Evolutionary conservation across 2,113 vertebrate species (phyloP).

Genomic region (Protobothrops flavoviridis): DNA sequence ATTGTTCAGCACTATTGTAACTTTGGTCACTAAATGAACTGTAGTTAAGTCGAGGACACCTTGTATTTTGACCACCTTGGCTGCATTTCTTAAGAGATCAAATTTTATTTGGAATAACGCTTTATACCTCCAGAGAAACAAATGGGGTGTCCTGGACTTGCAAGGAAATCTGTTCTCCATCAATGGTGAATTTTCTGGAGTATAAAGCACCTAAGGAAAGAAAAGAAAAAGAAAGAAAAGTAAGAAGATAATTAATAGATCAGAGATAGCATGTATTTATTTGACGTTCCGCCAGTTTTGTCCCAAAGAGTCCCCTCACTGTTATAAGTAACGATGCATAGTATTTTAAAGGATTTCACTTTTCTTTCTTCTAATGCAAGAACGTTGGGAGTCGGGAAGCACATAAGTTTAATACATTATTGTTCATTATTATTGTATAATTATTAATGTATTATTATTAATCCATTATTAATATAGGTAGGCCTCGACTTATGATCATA

Average conservation of each 20-base stretch:
- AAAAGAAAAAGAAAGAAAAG: constrained; percentile 17
- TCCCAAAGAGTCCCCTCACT: neutral
- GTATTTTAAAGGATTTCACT: neutral
- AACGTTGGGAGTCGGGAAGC: neutral
- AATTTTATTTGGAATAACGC: neutral
- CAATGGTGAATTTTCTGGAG: constrained; percentile 86
- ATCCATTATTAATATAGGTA: neutral
- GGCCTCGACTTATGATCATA: neutral
- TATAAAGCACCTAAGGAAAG: constrained; percentile 81
- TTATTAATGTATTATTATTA: neutral
- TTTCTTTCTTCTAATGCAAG: neutral
- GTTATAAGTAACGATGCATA: too few species aligned
- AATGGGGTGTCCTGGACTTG: constrained; percentile 93
- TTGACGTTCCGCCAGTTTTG: neutral
- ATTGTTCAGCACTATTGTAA: neutral
- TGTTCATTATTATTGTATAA: too few species aligned
- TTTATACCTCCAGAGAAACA: constrained; percentile 84
- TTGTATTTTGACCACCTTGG: neutral
- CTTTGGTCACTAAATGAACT: neutral
- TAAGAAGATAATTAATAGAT: neutral
- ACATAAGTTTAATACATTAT: neutral
- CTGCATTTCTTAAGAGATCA: neutral
- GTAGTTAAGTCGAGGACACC: neutral
- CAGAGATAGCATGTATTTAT: neutral
- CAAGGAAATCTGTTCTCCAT: constrained; percentile 88